A percentile compares a stretch with the other conserved stretches of the same genome.
These are phyloP conservation scores for Cuculus canorus DNA, from an alignment of 2,797 vertebrate genomes.

Conservation along the genomic window DNA sequence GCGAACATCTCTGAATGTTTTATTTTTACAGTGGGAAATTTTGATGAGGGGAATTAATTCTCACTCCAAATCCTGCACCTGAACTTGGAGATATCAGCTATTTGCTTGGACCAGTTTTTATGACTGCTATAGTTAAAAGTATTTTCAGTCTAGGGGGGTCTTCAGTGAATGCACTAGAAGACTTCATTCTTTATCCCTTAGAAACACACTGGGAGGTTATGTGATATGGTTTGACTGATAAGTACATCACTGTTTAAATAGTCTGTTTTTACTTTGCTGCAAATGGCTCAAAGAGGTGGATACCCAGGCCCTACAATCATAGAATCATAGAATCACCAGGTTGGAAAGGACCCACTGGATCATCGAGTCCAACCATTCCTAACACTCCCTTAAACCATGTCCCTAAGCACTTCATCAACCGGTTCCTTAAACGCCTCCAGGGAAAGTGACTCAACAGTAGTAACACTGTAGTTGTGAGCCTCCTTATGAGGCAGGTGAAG, in stretches of 20 bases:
- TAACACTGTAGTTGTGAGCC: neutral
- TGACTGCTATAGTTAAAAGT: neutral
- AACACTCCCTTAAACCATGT: no score
- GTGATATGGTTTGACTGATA: neutral
- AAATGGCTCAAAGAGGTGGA: neutral
- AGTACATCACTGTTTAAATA: neutral
- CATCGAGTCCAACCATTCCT: no score
- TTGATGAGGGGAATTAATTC: neutral
- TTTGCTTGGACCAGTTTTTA: neutral
- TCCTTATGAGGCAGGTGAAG: neutral
- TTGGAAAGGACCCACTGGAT: no score
- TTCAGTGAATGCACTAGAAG: neutral
- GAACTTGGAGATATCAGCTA: neutral
- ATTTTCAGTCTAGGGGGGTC: neutral
- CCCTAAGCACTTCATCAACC: no score
- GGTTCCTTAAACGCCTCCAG: no score
- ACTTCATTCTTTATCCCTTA: neutral
- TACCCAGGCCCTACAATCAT: neutral
- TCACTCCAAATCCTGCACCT: neutral
- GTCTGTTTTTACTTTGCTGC: neutral
- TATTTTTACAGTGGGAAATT: neutral
- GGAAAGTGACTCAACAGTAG: no score
- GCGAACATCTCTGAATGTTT: neutral
- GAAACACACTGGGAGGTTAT: neutral
- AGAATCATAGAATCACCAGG: no score